Evolutionary conservation across 2,797 vertebrate species (phyloP).

Genomic region (Agapornis canus): DNA sequence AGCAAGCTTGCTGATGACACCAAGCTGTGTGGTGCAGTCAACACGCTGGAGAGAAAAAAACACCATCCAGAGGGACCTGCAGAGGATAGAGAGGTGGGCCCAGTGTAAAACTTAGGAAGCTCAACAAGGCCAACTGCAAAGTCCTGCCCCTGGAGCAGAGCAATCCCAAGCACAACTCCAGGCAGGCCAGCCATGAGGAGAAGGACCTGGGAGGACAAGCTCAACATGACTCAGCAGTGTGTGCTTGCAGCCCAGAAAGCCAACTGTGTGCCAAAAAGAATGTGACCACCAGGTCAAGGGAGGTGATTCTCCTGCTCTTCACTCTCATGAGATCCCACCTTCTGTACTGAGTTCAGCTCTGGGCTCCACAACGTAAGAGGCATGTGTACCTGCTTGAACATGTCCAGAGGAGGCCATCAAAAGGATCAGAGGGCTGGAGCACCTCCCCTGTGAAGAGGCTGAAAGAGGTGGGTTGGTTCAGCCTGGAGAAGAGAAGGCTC

Average conservation of each 20-base stretch:
- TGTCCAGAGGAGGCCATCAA: neutral
- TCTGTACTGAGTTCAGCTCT: neutral
- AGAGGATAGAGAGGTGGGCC: neutral
- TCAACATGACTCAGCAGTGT: neutral
- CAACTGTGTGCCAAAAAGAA: neutral
- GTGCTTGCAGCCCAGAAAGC: neutral
- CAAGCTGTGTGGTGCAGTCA: no score
- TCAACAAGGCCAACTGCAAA: neutral
- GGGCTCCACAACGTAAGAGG: neutral
- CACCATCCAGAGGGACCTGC: neutral
- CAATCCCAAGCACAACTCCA: neutral
- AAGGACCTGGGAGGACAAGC: neutral
- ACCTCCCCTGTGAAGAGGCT: neutral
- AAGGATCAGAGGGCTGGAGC: neutral
- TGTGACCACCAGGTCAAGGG: neutral
- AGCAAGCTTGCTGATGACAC: no score
- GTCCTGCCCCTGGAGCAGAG: neutral
- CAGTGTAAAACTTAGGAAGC: neutral
- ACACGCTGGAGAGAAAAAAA: no score
- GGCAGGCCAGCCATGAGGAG: neutral
- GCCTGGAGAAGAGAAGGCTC: neutral
- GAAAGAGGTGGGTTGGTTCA: neutral
- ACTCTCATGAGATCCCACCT: neutral
- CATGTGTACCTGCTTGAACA: neutral
- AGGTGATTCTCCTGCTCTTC: neutral